Base-by-base conservation (phyloP, 2,113 vertebrate species). In the Sinocyclocheilus rhinocerous region DNA sequence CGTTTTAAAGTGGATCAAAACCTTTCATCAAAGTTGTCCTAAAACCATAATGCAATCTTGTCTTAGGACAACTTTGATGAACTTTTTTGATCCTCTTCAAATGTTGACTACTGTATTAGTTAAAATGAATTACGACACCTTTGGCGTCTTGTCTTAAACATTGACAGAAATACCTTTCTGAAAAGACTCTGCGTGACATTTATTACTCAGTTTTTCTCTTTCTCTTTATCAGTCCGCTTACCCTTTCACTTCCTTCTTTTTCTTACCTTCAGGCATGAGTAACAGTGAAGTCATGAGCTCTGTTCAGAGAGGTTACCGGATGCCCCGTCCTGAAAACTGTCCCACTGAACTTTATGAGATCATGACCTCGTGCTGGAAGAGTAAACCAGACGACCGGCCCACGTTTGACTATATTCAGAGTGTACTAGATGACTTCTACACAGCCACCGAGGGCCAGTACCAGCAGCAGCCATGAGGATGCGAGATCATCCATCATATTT, bases 331-430 rank as follows among this genome's bases (percentile, higher is more conserved):
- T 0, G 92, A 95, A 0, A 93, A 87, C 90, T 98, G 97, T 88
- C 97, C 98, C 0, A 10, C 84, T 11, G 96, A 97, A 91, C 93
- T 99, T 4, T 98, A 99, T 0, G 91, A 92, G 0, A 85, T 98
- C 45, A 97, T 99, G 98, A 90, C 59, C 77, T 92, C 91, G 6
- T 99, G 98, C 94, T 99, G 98, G 98, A 96, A 94, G 80, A 91
- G 78, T 87, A 95, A 89, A 77, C 96, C 97, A 0, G 97, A 98
- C 2, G 96, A 98, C 75, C 93, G 98, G 39, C 98, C 98, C 52
- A 98, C 98, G 1, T 99, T 99, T 0, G 97, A 99, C 59, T 99
- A 96, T 87, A 90, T 94, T 11, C 97, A 98, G 93, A 98, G 97
- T 1, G 81, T 98, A 33, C 84, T 99, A 86, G 97, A 97, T 0